Percentiles rank a stretch among this genome's conserved stretches.
These are phyloP conservation scores for Drepanosiphum platanoidis DNA, from an alignment of 2,888 invertebrate genomes.

Conservation along the genomic window DNA sequence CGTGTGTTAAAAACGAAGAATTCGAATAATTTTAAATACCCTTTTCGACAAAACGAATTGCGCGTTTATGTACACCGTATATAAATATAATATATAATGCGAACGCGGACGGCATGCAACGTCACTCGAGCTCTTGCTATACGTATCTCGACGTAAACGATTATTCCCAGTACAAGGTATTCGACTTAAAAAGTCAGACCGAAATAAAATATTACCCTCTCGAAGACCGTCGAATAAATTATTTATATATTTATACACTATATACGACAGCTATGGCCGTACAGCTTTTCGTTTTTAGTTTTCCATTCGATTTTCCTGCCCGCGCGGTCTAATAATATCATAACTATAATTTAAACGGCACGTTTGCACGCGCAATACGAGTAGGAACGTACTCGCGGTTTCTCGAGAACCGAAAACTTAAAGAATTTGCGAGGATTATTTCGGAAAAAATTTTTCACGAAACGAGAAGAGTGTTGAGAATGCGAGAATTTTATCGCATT, in stretches of 20 bases:
- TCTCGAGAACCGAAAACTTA: no score
- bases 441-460: no score
- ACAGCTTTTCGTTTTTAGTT: not conserved
- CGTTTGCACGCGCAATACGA: no score
- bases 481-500: no score
- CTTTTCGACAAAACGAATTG: not conserved
- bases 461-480: no score
- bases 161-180: not conserved
- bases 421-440: no score
- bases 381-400: no score
- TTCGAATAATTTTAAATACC: constrained; percentile 16
- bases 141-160: not conserved
- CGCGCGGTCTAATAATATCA: no score
- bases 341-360: no score
- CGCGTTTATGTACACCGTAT: no score
- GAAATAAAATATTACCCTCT: not conserved
- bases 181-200: not conserved
- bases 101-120: not conserved
- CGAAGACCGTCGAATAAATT: not conserved
- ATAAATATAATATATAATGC: no score
- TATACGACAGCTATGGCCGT: not conserved
- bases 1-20: not conserved
- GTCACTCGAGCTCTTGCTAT: not conserved
- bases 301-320: no score
- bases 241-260: not conserved